Evolutionary conservation across 2,888 invertebrate species (phyloP), one percentile per base, ranked within the genome.

Genomic region (Thymelicus sylvestris): DNA sequence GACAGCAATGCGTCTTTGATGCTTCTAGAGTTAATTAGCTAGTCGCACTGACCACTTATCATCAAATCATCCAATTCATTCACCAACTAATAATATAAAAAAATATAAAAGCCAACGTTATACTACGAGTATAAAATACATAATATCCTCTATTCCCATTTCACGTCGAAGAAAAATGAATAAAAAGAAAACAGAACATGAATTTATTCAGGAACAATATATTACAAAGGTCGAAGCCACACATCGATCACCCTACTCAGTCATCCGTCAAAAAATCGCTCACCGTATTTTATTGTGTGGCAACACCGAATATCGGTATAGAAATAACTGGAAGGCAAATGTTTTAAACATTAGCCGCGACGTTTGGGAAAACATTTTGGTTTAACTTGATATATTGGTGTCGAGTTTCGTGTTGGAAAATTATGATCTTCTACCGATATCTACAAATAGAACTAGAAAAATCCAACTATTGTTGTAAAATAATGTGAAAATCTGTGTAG

Each of bases 191-290:
- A 50, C 60, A 67, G 7, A 57, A 62, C 62, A 67, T 62, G 67
- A 62, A 67, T 67, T 15, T 67, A 67, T 67, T 67, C 61, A 62
- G 52, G 38, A 62, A 67, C 57, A 68, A 68, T 68, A 68, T 68
- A 68, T 68, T 68, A 68, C 55, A 68, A 68, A 68, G 68, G 68
- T 68, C 62, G 68, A 2, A n/a, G 61, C 52, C 63, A 69, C 69
- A 63, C 70, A 70, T 70, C 65, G 65, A 70, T 70, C 77, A 75
- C 79, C 79, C 80, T 73, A 77, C 73, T 82, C 88, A 88, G 81
- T 86, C 89, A 90, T 89, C 88, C 89, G 88, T 89, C 89, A 91
- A 88, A 89, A 88, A 88, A 88, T 80, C 88, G 87, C 85, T 86
- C 81, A 81, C 78, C 76, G 80, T 85, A 82, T 79, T 86, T 88